Percentiles rank a stretch among this genome's conserved stretches.
Evolutionary conservation across 2,888 invertebrate species (phyloP).

Genomic region (Athetis lepigone): DNA sequence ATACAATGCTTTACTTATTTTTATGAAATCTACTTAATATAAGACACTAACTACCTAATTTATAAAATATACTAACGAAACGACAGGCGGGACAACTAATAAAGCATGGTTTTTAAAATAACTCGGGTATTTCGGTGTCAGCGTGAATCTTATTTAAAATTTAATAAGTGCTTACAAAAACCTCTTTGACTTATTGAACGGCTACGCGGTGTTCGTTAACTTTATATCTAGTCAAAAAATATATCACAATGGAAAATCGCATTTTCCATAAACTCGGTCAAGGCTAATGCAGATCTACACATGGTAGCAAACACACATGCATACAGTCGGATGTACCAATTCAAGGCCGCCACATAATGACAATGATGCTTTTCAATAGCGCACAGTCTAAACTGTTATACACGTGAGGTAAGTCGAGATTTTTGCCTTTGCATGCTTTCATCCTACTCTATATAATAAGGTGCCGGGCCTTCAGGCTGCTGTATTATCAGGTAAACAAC

Average conservation of each 20-base stretch:
- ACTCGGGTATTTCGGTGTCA: constrained; percentile 46
- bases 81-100: constrained; percentile 36
- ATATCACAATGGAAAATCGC: constrained; percentile 38
- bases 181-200: constrained; percentile 20
- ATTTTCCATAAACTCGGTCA: constrained; percentile 67
- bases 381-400: constrained; percentile 77
- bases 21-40: constrained; percentile 3
- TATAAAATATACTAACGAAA: constrained; percentile 16
- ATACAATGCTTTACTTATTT: neutral
- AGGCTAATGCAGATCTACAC: constrained; percentile 71
- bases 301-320: constrained; percentile 57
- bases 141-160: constrained; percentile 19
- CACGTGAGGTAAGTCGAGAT: constrained; percentile 83
- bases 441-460: constrained; percentile 73
- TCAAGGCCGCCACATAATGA: constrained; percentile 81
- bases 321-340: constrained; percentile 74
- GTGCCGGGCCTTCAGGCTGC: constrained; percentile 82
- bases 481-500: constrained; percentile 78
- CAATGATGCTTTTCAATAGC: constrained; percentile 78
- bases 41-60: constrained; percentile 24
- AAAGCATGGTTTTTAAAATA: constrained; percentile 58
- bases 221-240: constrained; percentile 13
- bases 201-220: constrained; percentile 15
- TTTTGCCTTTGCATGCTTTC: constrained; percentile 77
- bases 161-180: constrained; percentile 35